Percentiles rank a stretch among this genome's conserved stretches.
Evolutionary conservation across 2,113 vertebrate genomes (phyloP).

Genomic region (Bombycilla garrulus): DNA sequence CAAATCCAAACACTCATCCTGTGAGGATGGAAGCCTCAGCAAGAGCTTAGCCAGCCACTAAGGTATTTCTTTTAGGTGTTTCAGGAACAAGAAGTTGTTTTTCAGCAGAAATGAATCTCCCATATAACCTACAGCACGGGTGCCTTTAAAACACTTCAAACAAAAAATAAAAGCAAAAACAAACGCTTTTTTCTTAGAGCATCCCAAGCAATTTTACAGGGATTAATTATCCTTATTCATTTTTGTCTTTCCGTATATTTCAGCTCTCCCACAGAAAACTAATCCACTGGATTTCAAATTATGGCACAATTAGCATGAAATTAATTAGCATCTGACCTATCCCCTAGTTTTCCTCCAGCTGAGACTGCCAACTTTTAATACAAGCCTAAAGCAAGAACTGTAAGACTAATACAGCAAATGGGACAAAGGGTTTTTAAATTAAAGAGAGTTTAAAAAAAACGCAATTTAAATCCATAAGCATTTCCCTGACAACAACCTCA

Average conservation of each 20-base stretch:
- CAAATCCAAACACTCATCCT: not conserved
- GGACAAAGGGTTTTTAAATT: constrained; percentile 47
- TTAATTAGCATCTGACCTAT: constrained; percentile 63
- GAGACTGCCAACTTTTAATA: constrained; percentile 51
- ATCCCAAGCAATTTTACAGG: constrained; percentile 36
- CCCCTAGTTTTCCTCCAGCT: constrained; percentile 52
- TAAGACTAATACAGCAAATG: constrained; percentile 24
- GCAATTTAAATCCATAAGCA: not conserved
- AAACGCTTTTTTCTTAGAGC: not conserved
- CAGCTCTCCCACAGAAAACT: constrained; percentile 42
- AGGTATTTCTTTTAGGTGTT: not conserved
- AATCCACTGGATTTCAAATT: constrained; percentile 57
- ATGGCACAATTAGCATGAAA: constrained; percentile 57
- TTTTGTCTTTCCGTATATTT: constrained; percentile 40
- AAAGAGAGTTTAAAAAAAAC: not conserved
- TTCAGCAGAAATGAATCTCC: not conserved
- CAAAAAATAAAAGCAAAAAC: not conserved
- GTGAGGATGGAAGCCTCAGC: not conserved
- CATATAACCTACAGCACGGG: not conserved
- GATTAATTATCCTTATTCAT: constrained; percentile 38
- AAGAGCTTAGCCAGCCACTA: not conserved
- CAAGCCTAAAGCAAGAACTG: constrained; percentile 48
- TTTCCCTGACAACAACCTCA: constrained; percentile 12
- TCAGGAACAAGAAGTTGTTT: not conserved
- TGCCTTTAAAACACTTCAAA: not conserved